Percentiles rank a stretch among this genome's conserved stretches.
These are phyloP conservation scores for Drosophila stalkeri DNA, from an alignment of 2,888 invertebrate species.

Conservation along the genomic window DNA sequence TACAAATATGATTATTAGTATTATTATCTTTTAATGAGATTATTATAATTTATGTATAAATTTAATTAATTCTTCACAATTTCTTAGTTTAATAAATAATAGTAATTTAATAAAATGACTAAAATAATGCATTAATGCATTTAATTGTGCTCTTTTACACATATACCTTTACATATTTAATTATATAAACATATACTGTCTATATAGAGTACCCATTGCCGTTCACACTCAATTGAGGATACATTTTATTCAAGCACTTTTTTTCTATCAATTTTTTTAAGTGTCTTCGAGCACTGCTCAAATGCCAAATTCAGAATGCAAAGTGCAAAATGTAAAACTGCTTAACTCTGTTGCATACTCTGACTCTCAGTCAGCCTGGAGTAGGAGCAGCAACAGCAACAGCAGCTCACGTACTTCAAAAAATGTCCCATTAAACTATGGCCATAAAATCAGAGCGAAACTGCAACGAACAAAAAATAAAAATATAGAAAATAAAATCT, in stretches of 20 bases:
- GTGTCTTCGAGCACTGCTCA: slow-evolving; percentile 15
- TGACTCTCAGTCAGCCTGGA: not conserved
- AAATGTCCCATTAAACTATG: slow-evolving; percentile 54
- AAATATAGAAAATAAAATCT: slow-evolving; percentile 10
- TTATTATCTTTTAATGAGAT: no score
- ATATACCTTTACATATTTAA: not conserved
- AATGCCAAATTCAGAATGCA: slow-evolving; percentile 21
- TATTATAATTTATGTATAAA: no score
- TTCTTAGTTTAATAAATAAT: no score
- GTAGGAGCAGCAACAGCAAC: not conserved
- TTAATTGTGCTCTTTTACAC: not conserved
- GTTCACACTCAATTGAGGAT: not conserved
- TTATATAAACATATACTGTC: not conserved
- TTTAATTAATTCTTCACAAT: no score
- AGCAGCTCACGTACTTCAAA: slow-evolving; percentile 56
- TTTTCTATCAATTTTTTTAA: slow-evolving; percentile 15
- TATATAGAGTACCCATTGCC: not conserved
- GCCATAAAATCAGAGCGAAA: slow-evolving; percentile 63
- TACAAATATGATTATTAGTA: no score
- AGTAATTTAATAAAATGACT: no score
- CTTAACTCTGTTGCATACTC: slow-evolving; percentile 18
- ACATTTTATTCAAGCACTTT: slow-evolving; percentile 10
- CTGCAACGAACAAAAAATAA: slow-evolving; percentile 5
- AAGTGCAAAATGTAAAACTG: slow-evolving; percentile 30
- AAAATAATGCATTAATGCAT: not conserved